phyloP scores from a whole-genome alignment of 35 echinoderm and acorn worm species.

The Diadema setosum region DNA sequence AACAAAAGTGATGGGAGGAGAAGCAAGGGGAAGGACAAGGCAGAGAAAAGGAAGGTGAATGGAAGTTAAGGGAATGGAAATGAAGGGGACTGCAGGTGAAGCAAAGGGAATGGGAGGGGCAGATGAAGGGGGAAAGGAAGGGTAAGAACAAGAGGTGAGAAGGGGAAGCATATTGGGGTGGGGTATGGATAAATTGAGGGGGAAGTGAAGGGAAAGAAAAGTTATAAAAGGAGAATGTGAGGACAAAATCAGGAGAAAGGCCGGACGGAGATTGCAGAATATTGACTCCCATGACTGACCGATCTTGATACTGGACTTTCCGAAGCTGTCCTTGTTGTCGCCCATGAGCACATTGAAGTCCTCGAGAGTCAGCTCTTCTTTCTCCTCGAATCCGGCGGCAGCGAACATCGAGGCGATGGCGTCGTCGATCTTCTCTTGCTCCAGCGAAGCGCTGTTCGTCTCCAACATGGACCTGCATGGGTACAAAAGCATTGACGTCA shows the following conservation, averaged over 20 bases:
- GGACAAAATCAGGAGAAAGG: too few species aligned
- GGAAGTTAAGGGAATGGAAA: background rate
- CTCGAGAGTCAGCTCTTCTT: conserved; percentile 47
- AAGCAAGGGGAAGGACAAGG: background rate
- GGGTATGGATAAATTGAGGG: too few species aligned
- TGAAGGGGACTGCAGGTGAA: background rate
- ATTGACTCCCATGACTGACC: too few species aligned
- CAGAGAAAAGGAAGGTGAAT: background rate
- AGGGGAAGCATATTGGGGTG: too few species aligned
- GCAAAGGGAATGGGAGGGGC: background rate
- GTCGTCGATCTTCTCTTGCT: conserved; percentile 45
- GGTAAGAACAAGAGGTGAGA: background rate
- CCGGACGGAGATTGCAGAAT: too few species aligned
- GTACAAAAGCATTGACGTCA: background rate
- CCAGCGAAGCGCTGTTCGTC: conserved; percentile 27
- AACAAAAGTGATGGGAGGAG: background rate
- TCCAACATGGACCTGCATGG: conserved; percentile 48
- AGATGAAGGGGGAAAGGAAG: background rate
- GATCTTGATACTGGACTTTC: background rate
- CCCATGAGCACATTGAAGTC: conserved; percentile 58
- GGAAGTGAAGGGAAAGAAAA: too few species aligned
- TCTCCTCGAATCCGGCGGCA: conserved; percentile 43
- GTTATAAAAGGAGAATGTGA: too few species aligned
- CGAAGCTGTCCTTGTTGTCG: conserved; percentile 46
- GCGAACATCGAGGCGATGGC: conserved; percentile 52